Conservation (phyloP, 2,888 invertebrate species). For the Mythimna albipuncta region DNA sequence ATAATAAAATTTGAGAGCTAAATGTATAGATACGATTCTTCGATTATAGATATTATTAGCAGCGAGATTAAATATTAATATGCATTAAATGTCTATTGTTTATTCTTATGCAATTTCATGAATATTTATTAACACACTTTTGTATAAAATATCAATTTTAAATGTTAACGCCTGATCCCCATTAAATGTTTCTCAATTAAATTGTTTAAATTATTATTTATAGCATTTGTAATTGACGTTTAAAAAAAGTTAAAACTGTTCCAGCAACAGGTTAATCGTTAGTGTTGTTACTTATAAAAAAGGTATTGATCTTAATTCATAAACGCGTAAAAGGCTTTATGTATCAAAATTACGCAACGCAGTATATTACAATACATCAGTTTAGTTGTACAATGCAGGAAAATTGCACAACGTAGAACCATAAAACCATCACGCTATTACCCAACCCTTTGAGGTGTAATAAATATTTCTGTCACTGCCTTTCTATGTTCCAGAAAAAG, state of each 20-base stretch:
- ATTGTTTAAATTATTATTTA: too few relatives aligned
- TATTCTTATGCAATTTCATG: background rate
- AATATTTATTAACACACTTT: too few relatives aligned
- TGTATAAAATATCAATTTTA: too few relatives aligned
- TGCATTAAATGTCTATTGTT: background rate
- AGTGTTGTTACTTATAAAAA: background rate
- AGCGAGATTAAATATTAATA: background rate
- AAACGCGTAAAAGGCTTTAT: slow-evolving; percentile 22
- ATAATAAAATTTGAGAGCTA: slow-evolving; percentile 9
- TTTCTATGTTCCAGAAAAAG: slow-evolving; percentile 40
- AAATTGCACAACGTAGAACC: slow-evolving; percentile 87
- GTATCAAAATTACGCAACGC: slow-evolving; percentile 65
- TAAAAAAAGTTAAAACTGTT: background rate
- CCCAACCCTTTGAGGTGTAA: slow-evolving; percentile 88
- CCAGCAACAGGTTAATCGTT: background rate
- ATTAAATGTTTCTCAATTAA: too few relatives aligned
- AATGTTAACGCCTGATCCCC: too few relatives aligned
- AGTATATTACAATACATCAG: slow-evolving; percentile 57
- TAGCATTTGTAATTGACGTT: background rate
- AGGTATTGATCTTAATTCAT: background rate
- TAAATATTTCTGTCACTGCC: slow-evolving; percentile 83
- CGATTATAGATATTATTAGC: background rate
- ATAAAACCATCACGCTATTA: slow-evolving; percentile 87
- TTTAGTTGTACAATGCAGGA: slow-evolving; percentile 78
- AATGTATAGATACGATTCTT: background rate